Evolutionary conservation across 2,113 vertebrate genomes (phyloP).

Genomic region (Heliornis fulica): DNA sequence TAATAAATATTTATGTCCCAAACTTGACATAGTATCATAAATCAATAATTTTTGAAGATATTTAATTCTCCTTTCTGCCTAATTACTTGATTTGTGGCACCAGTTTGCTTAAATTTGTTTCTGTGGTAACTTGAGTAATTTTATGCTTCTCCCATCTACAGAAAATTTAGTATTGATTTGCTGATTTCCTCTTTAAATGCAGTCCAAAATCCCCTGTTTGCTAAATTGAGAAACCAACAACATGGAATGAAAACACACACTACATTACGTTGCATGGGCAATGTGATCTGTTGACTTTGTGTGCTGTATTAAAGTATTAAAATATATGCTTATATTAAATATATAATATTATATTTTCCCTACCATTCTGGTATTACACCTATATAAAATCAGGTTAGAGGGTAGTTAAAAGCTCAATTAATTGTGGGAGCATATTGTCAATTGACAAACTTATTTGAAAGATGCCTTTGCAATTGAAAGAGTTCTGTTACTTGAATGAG

Average conservation of each 20-base stretch:
- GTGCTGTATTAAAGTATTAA: not conserved
- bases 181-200: constrained; percentile 23
- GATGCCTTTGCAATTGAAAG: not conserved
- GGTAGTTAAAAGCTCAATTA: not conserved
- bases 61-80: not conserved
- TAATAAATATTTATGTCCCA: constrained; percentile 3
- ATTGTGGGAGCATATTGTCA: not conserved
- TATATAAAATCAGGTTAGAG: not conserved
- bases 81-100: not conserved
- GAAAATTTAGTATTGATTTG: constrained; percentile 23
- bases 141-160: not conserved
- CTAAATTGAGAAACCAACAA: not conserved
- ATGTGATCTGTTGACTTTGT: not conserved
- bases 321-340: not conserved
- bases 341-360: not conserved
- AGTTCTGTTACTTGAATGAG: not conserved
- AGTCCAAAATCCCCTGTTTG: not conserved
- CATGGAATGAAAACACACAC: not conserved
- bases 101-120: constrained; percentile 13
- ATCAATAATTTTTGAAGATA: not conserved
- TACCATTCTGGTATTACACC: not conserved
- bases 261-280: not conserved
- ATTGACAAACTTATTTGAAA: not conserved
- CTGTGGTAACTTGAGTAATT: not conserved
- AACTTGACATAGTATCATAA: not conserved